A percentile compares a stretch with the other conserved stretches of the same genome.
Conservation (phyloP, 53 echinoderm and acorn worm genomes). For the Apostichopus leukothele region DNA sequence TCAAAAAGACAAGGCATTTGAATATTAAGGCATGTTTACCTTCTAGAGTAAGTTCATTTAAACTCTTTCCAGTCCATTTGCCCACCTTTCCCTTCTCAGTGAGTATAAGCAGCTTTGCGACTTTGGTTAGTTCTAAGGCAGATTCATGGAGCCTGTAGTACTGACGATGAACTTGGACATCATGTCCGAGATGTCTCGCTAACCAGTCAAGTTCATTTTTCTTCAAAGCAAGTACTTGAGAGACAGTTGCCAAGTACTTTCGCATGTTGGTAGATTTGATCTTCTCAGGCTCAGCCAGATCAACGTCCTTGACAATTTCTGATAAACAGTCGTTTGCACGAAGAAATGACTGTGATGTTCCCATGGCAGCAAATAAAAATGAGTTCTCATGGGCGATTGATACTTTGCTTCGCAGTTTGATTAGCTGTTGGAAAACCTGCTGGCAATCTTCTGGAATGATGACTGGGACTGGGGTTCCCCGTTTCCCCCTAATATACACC, state of each 20-base stretch:
- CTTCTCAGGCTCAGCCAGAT: constrained; percentile 50
- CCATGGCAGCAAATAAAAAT: constrained; percentile 28
- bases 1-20: too few species aligned
- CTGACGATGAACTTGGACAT: constrained; percentile 54
- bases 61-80: constrained; percentile 1
- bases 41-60: constrained; percentile 16
- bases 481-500: constrained; percentile 21
- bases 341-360: constrained; percentile 5
- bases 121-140: constrained; percentile 46
- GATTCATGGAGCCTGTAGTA: constrained; percentile 53
- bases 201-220: constrained; percentile 57
- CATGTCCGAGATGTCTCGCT: constrained; percentile 62
- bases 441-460: constrained; percentile 21
- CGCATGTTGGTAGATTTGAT: constrained; percentile 45
- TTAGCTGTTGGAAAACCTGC: constrained; percentile 6
- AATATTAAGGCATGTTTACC: not conserved
- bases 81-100: constrained; percentile 14
- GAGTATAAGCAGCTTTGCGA: constrained; percentile 48
- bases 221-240: constrained; percentile 52
- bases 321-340: constrained; percentile 49
- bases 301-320: constrained; percentile 50
- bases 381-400: not conserved
- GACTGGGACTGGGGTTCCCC: constrained; percentile 12
- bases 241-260: constrained; percentile 57
- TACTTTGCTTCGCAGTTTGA: not conserved